phyloP scores from a whole-genome alignment of 2,888 invertebrate species.

The Dryomyza anilis region DNA sequence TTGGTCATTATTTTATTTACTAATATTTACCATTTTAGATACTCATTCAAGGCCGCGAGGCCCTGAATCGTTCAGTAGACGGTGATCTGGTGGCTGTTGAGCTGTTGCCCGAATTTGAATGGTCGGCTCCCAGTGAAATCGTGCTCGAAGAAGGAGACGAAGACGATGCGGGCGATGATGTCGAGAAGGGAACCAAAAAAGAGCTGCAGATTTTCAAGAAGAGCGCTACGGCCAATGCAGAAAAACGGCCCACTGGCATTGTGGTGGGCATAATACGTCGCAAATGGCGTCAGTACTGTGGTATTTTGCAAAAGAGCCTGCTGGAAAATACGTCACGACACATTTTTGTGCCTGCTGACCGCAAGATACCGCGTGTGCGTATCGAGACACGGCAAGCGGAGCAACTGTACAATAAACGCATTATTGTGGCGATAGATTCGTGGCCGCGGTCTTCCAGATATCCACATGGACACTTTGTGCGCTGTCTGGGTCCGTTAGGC shows the following conservation, averaged over 20 bases:
- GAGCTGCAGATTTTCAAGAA: slow-evolving; percentile 64
- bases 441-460: slow-evolving; percentile 95
- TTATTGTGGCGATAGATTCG: slow-evolving; percentile 93
- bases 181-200: slow-evolving; percentile 42
- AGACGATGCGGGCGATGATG: slow-evolving; percentile 70
- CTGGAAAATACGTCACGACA: slow-evolving; percentile 75
- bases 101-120: slow-evolving; percentile 84
- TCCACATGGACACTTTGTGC: slow-evolving; percentile 94
- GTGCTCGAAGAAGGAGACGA: slow-evolving; percentile 74
- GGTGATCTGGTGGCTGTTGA: slow-evolving; percentile 93
- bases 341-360: slow-evolving; percentile 92
- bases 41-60: slow-evolving; percentile 81
- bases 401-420: slow-evolving; percentile 78
- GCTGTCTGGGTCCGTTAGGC: slow-evolving; percentile 89
- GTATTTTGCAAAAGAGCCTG: slow-evolving; percentile 82
- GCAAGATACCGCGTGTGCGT: slow-evolving; percentile 89
- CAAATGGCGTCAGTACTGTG: slow-evolving; percentile 98
- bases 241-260: slow-evolving; percentile 71
- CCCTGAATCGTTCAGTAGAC: slow-evolving; percentile 92
- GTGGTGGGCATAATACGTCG: slow-evolving; percentile 94
- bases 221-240: slow-evolving; percentile 47
- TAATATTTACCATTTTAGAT: slow-evolving; percentile 63
- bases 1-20: neutral
- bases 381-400: slow-evolving; percentile 94
- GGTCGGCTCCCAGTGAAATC: slow-evolving; percentile 89